These are phyloP conservation scores for Peribatodes rhomboidaria DNA, from an alignment of 2,888 invertebrate genomes.

Conservation along the genomic window DNA sequence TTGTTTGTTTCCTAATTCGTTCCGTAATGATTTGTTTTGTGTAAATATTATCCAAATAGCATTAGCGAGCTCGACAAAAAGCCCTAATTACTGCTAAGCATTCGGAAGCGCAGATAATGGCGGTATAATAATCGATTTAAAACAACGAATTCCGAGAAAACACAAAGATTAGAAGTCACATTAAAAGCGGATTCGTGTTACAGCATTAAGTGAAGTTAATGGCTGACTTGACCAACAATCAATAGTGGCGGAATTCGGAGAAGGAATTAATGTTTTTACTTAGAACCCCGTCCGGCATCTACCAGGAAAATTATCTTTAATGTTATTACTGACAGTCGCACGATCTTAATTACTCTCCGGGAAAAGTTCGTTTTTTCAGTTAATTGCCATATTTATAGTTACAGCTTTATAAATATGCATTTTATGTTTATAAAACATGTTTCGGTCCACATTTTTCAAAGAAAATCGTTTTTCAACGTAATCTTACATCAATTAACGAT, in stretches of 20 bases:
- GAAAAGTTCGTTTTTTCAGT: constrained; percentile 42
- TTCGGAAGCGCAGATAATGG: constrained; percentile 54
- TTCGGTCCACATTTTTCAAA: not conserved
- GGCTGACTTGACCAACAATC: constrained; percentile 59
- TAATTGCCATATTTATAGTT: constrained; percentile 23
- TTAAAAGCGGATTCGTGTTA: constrained; percentile 58
- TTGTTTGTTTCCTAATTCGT: not conserved
- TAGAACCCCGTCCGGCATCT: constrained; percentile 56
- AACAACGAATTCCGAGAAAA: constrained; percentile 65
- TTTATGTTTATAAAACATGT: constrained; percentile 7
- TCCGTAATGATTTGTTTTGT: not conserved
- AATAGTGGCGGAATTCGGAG: constrained; percentile 62
- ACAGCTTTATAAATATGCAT: constrained; percentile 10
- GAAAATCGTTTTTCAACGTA: not conserved
- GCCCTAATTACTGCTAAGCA: constrained; percentile 46
- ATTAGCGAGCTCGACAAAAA: constrained; percentile 23
- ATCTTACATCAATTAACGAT: not conserved
- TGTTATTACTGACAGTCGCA: constrained; percentile 48
- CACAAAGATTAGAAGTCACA: constrained; percentile 57
- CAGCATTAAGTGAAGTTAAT: constrained; percentile 45
- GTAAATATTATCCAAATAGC: constrained; percentile 17
- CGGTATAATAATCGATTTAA: constrained; percentile 59
- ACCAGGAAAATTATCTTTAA: constrained; percentile 60
- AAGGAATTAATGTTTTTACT: constrained; percentile 65
- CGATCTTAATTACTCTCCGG: constrained; percentile 52